These are phyloP conservation scores for Morelia viridis DNA, from an alignment of 2,797 vertebrate species.

Conservation along the genomic window DNA sequence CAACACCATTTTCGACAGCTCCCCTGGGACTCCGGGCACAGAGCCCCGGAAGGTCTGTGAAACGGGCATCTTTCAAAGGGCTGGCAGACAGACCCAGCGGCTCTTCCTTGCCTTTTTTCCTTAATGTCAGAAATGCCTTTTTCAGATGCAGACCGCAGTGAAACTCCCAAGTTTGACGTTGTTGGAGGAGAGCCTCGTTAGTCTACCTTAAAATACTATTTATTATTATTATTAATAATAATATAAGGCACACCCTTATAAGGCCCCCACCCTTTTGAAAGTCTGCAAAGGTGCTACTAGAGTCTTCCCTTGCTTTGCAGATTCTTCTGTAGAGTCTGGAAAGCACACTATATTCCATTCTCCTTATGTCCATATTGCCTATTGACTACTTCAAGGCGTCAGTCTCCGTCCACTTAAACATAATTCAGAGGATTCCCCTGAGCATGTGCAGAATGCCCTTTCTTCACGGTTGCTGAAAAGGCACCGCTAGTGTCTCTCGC, in stretches of 20 bases:
- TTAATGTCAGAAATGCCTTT: neutral
- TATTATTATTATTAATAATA: neutral
- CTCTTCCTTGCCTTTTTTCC: too few relatives aligned
- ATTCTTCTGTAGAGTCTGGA: too few relatives aligned
- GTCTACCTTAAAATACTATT: too few relatives aligned
- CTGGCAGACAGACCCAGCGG: too few relatives aligned
- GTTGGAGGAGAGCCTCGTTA: too few relatives aligned
- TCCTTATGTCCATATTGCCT: too few relatives aligned
- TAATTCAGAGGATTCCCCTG: neutral
- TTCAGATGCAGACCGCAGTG: neutral
- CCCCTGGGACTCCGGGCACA: neutral
- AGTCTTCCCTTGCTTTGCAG: too few relatives aligned
- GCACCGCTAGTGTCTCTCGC: too few relatives aligned
- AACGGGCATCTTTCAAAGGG: neutral
- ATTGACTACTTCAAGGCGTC: neutral
- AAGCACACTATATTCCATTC: too few relatives aligned
- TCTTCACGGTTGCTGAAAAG: neutral
- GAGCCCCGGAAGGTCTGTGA: neutral
- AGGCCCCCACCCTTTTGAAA: too few relatives aligned
- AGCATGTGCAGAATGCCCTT: neutral
- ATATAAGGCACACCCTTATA: neutral
- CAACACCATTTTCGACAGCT: neutral
- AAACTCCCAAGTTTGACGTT: neutral
- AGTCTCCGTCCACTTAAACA: neutral
- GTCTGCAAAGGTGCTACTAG: too few relatives aligned